Evolutionary conservation across 2,888 invertebrate genomes (phyloP).

Genomic region (Nemoura dubitans): DNA sequence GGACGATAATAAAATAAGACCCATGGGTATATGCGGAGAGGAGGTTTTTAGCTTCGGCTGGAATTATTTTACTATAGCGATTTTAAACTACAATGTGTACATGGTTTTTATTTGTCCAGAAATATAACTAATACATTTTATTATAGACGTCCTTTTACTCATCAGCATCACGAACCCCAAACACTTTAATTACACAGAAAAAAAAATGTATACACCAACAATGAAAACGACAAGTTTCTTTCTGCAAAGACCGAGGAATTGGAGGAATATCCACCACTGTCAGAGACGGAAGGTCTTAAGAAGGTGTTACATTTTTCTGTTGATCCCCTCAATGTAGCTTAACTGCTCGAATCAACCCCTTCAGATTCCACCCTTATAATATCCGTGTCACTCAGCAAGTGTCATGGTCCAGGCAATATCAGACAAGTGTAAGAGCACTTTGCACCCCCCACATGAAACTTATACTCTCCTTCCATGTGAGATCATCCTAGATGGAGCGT

Average conservation of each 20-base stretch:
- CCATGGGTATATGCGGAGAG: no score
- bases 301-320: slow-evolving; percentile 23
- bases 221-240: no score
- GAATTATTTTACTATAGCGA: no score
- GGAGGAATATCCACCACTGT: not conserved
- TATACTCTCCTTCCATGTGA: not conserved
- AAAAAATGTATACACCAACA: no score
- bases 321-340: slow-evolving; percentile 27
- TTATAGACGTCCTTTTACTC: no score
- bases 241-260: not conserved
- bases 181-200: no score
- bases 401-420: slow-evolving; percentile 20
- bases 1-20: not conserved
- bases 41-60: no score
- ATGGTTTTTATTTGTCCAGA: no score
- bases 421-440: slow-evolving; percentile 31
- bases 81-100: no score
- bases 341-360: slow-evolving; percentile 3
- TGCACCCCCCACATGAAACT: not conserved
- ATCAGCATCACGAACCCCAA: no score
- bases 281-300: slow-evolving; percentile 30
- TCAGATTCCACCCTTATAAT: slow-evolving; percentile 21
- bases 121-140: no score
- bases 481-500: not conserved
- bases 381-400: slow-evolving; percentile 28